phyloP scores from a whole-genome alignment of 2,797 vertebrate genomes.

The Darevskia nairensis region DNA sequence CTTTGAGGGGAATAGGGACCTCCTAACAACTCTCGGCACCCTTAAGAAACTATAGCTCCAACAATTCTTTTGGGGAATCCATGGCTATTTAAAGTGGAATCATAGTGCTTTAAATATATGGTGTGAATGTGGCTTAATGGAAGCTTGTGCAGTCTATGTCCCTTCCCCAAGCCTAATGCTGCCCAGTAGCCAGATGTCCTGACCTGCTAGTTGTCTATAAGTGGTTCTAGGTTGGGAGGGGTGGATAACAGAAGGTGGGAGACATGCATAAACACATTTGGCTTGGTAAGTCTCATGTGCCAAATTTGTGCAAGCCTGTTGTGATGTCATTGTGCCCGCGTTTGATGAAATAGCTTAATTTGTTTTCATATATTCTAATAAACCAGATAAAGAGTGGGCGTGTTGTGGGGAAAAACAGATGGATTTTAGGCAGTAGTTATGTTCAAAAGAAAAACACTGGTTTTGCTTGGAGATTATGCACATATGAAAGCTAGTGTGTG shows the following conservation, averaged over 20 bases:
- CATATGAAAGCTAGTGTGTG: conserved; percentile 67
- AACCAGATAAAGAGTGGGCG: conserved; percentile 77
- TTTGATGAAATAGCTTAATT: conserved; percentile 67
- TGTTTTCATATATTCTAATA: conserved; percentile 75
- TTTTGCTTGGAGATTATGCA: conserved; percentile 75
- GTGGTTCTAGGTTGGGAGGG: not conserved
- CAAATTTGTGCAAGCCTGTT: not conserved
- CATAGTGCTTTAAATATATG: no score
- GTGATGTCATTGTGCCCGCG: conserved; percentile 49
- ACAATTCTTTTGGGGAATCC: no score
- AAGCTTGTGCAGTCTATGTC: not conserved
- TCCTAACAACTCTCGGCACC: no score
- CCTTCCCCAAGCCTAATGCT: not conserved
- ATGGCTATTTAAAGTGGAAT: no score
- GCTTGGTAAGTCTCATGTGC: not conserved
- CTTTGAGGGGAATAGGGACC: no score
- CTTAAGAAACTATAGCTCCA: no score
- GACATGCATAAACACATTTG: not conserved
- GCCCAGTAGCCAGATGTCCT: not conserved
- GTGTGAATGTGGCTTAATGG: not conserved
- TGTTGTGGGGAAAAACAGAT: conserved; percentile 75
- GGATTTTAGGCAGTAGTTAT: conserved; percentile 71
- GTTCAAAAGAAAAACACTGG: conserved; percentile 68
- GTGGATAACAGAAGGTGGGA: not conserved
- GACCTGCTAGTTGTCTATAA: not conserved